Conservation (phyloP, 2,113 vertebrate species). For the Megaceryle torquata region DNA sequence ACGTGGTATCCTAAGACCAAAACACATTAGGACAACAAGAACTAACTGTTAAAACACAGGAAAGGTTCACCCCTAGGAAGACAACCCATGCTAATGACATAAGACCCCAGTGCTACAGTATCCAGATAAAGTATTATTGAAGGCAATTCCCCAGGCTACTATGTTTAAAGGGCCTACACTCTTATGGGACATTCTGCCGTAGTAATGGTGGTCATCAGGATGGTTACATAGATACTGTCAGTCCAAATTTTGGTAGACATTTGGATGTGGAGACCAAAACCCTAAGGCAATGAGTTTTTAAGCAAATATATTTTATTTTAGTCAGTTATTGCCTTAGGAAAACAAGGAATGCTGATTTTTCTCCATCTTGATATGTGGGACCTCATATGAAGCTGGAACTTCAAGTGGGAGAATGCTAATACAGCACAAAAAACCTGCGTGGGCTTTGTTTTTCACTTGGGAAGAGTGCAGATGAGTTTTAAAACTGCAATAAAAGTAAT, state of each 20-base stretch:
- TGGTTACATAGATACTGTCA: background rate
- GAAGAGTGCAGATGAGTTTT: slow-evolving; percentile 5
- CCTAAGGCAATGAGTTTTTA: background rate
- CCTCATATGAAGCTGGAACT: background rate
- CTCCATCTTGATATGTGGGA: background rate
- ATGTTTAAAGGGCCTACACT: fast-evolving
- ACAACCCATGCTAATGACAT: background rate
- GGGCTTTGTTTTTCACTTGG: slow-evolving; percentile 38
- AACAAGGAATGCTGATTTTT: background rate
- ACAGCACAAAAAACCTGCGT: background rate
- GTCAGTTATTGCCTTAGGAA: background rate
- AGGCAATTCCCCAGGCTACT: background rate
- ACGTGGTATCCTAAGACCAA: background rate
- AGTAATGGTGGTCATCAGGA: background rate
- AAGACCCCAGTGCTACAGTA: background rate
- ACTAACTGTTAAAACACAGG: background rate
- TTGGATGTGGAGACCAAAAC: background rate
- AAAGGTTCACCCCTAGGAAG: background rate
- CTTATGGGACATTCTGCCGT: background rate
- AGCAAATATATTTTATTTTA: background rate
- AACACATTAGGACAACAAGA: background rate
- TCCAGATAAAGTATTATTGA: background rate
- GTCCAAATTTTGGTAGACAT: background rate
- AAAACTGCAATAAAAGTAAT: slow-evolving; percentile 18
- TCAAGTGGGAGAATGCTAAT: background rate